Percentiles rank a stretch among this genome's conserved stretches.
Evolutionary conservation across 2,797 vertebrate genomes (phyloP).

Genomic region (Acrocephalus scirpaceus): DNA sequence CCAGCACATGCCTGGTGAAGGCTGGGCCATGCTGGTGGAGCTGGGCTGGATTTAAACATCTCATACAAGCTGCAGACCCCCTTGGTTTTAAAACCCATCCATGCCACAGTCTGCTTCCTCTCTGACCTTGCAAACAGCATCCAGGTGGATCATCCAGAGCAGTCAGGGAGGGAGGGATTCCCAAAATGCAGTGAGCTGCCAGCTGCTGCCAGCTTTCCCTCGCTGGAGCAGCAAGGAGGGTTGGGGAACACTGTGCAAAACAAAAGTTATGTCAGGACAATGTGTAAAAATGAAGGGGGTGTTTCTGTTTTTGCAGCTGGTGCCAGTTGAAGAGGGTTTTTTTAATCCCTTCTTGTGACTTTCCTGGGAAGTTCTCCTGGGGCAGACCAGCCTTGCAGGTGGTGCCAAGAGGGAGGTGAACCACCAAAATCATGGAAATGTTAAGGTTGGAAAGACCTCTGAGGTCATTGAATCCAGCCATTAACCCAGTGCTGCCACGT

Average conservation of each 20-base stretch:
- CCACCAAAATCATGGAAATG: neutral
- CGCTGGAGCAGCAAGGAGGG: neutral
- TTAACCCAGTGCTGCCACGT: neutral
- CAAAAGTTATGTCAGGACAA: neutral
- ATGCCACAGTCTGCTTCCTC: neutral
- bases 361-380: neutral
- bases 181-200: neutral
- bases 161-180: neutral
- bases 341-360: neutral
- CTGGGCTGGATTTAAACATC: neutral
- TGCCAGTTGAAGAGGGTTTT: neutral
- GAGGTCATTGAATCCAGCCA: neutral
- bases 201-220: neutral
- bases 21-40: accelerated
- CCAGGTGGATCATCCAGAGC: neutral
- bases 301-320: neutral
- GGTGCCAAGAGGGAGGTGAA: neutral
- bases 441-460: neutral
- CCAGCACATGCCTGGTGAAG: accelerated
- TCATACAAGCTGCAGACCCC: neutral
- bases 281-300: neutral
- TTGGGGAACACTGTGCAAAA: neutral
- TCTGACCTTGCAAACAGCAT: neutral
- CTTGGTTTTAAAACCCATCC: neutral
- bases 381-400: neutral